Percentiles rank a stretch among this genome's conserved stretches.
Evolutionary conservation across 2,113 vertebrate species (phyloP).

Genomic region (Chionodraco myersi): DNA sequence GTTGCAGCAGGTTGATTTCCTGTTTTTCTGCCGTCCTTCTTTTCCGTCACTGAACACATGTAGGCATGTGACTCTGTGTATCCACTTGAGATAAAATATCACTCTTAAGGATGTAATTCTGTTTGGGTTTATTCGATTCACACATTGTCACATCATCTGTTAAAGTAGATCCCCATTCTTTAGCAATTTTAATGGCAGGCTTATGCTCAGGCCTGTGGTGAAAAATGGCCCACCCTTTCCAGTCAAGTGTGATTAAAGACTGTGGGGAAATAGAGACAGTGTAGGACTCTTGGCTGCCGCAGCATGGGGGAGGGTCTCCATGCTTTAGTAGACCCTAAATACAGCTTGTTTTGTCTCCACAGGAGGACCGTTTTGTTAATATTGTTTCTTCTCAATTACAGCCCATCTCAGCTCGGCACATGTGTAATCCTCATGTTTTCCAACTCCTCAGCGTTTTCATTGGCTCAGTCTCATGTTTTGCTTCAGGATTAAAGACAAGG

Average conservation of each 20-base stretch:
- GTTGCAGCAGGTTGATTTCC: conserved; percentile 63
- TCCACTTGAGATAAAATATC: not conserved
- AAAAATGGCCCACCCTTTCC: conserved; percentile 53
- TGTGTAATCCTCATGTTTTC: conserved; percentile 54
- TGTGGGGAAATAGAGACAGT: conserved; percentile 52
- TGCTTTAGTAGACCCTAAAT: conserved; percentile 44
- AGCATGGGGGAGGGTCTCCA: conserved; percentile 5
- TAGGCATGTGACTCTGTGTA: not conserved
- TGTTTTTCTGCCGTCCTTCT: conserved; percentile 58
- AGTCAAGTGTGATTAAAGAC: conserved; percentile 58
- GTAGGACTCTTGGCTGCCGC: conserved; percentile 34
- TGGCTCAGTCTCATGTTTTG: conserved; percentile 28
- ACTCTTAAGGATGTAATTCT: not conserved
- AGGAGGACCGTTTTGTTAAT: conserved; percentile 50
- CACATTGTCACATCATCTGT: not conserved
- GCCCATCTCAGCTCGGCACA: conserved; percentile 26
- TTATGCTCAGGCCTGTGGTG: not conserved
- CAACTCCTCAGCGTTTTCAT: conserved; percentile 31
- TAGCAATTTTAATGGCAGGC: not conserved
- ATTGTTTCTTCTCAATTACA: conserved; percentile 50
- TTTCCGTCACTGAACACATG: not conserved
- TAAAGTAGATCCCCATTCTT: conserved; percentile 12
- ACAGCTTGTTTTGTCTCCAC: conserved; percentile 42
- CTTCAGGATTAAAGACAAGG: conserved; percentile 30
- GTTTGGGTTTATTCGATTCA: not conserved